Evolutionary conservation across 23 tunicate species (phyloP).

Genomic region (Ciona savignyi): DNA sequence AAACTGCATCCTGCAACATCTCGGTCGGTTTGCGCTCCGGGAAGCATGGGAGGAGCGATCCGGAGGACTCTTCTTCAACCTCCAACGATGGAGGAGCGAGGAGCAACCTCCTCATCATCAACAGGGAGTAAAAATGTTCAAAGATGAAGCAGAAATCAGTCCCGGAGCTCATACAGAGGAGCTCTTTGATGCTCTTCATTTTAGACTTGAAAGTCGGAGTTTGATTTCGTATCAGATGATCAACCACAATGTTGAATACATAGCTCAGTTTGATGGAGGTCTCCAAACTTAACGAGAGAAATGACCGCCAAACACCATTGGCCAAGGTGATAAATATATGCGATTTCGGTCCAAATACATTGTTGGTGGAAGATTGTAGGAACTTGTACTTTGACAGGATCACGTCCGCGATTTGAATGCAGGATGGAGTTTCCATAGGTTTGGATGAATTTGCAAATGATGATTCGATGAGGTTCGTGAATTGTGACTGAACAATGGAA

Average conservation of each 20-base stretch:
- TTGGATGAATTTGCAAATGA: neutral
- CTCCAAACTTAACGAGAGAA: neutral
- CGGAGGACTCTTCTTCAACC: constrained; percentile 25
- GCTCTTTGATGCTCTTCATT: neutral
- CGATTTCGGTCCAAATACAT: neutral
- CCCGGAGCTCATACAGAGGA: constrained; percentile 20
- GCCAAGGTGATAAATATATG: neutral
- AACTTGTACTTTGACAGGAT: neutral
- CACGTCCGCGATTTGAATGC: neutral
- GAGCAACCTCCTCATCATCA: constrained; percentile 6
- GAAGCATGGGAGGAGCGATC: constrained; percentile 40
- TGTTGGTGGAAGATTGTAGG: neutral
- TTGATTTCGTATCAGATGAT: no score
- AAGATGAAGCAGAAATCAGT: constrained; percentile 53
- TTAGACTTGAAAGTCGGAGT: neutral
- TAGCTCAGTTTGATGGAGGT: neutral
- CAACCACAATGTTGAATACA: neutral
- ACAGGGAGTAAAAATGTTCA: constrained; percentile 38
- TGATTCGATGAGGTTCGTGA: neutral
- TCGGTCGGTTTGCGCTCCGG: constrained; percentile 34
- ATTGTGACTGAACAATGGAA: constrained; percentile 3
- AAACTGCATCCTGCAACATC: constrained; percentile 53
- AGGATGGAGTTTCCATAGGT: neutral
- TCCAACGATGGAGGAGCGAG: constrained; percentile 14
- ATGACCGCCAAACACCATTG: constrained; percentile 22